These are phyloP conservation scores for Tillus elongatus DNA, from an alignment of 2,888 invertebrate species.

Conservation along the genomic window DNA sequence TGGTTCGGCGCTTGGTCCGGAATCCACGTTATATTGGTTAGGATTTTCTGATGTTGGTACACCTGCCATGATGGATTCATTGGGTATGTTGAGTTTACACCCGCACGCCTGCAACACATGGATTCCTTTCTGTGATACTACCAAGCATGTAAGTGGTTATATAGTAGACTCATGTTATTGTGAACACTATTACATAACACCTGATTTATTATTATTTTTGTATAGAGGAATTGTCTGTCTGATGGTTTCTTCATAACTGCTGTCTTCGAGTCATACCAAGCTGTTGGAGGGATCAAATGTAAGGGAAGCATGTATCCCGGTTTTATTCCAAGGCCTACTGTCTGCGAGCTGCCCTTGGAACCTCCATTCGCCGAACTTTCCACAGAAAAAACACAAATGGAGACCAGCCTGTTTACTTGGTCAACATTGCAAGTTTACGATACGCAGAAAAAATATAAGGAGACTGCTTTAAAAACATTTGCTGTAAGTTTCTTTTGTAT, in stretches of 20 bases:
- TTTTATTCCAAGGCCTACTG: conserved; percentile 76
- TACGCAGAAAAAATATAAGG: conserved; percentile 59
- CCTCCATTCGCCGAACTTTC: conserved; percentile 42
- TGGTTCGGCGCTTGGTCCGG: conserved; percentile 57
- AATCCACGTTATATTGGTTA: conserved; percentile 61
- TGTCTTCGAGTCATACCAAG: conserved; percentile 67
- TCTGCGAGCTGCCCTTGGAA: conserved; percentile 64
- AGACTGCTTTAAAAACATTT: conserved; percentile 81
- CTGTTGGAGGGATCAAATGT: conserved; percentile 74
- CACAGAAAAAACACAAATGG: conserved; percentile 72
- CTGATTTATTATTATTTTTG: too few species aligned
- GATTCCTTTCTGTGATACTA: conserved; percentile 73
- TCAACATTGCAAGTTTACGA: conserved; percentile 53
- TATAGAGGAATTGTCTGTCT: conserved; percentile 54
- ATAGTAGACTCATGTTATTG: conserved; percentile 6
- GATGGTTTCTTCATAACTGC: conserved; percentile 71
- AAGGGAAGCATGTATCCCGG: conserved; percentile 82
- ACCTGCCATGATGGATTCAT: conserved; percentile 66
- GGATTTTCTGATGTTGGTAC: conserved; percentile 77
- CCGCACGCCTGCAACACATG: conserved; percentile 62
- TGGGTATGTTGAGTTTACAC: conserved; percentile 65
- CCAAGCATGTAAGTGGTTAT: conserved; percentile 53
- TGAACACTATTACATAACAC: conserved; percentile 4
- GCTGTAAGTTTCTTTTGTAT: conserved; percentile 54
- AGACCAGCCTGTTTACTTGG: conserved; percentile 62